Conservation (phyloP, 2,888 invertebrate genomes). For the Invenusta paracnida region DNA sequence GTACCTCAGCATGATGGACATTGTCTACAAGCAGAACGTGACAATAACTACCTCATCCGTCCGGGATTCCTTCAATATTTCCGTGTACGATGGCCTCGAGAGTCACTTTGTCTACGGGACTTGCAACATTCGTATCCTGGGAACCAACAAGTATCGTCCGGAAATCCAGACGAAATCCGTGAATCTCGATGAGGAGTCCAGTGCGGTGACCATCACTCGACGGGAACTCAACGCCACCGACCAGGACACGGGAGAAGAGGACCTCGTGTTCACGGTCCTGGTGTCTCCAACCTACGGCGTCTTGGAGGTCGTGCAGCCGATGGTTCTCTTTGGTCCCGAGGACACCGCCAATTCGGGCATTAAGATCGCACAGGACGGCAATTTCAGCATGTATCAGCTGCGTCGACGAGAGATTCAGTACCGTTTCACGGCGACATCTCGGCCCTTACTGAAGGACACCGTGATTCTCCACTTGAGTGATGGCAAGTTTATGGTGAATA, state of each 20-base stretch:
- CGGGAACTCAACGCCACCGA: conserved; percentile 30
- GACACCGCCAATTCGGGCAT: not conserved
- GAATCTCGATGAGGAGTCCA: not conserved
- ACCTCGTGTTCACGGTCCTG: conserved; percentile 6
- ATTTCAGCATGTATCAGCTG: not conserved
- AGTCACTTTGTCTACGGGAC: not conserved
- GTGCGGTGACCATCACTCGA: not conserved
- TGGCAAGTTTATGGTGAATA: not conserved
- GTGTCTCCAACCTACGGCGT: not conserved
- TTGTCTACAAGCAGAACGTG: conserved; percentile 28
- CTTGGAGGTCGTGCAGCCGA: not conserved
- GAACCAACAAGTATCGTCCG: not conserved
- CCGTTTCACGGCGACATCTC: not conserved
- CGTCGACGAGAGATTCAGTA: not conserved
- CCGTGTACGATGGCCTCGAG: conserved; percentile 25
- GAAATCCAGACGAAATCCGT: conserved; percentile 1
- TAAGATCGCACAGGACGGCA: not conserved
- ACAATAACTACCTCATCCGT: not conserved
- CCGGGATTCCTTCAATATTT: conserved; percentile 13
- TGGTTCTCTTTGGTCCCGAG: not conserved
- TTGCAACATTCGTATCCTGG: conserved; percentile 25
- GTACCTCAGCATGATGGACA: conserved; percentile 17
- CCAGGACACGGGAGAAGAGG: conserved; percentile 28
- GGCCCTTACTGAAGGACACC: not conserved
- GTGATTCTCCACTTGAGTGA: not conserved